A percentile compares a stretch with the other conserved stretches of the same genome.
phyloP scores from a whole-genome alignment of 2,797 vertebrate species.

The Hyperoplus lanceolatus region DNA sequence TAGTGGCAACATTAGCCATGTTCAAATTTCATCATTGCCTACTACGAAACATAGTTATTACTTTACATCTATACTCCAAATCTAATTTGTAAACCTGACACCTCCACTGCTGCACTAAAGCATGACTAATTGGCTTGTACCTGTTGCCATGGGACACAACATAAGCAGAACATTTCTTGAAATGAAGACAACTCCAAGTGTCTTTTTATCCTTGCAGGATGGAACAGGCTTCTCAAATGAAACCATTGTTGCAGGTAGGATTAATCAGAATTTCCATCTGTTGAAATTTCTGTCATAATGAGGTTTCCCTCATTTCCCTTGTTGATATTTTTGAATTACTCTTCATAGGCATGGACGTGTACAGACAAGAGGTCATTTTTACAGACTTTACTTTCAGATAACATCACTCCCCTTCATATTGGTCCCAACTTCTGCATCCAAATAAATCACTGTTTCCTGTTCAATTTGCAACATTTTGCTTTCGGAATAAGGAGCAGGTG shows the following conservation, averaged over 20 bases:
- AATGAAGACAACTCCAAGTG: neutral
- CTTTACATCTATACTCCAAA: neutral
- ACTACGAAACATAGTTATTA: neutral
- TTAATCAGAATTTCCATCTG: neutral
- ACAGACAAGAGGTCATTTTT: neutral
- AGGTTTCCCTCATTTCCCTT: neutral
- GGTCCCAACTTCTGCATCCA: neutral
- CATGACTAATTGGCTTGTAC: conserved; percentile 23
- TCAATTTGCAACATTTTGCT: neutral
- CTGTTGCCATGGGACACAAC: conserved; percentile 14
- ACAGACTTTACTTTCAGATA: neutral
- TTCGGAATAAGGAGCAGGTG: neutral
- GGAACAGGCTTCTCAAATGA: neutral
- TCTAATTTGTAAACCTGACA: conserved; percentile 23
- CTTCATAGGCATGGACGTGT: neutral
- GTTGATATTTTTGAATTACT: neutral
- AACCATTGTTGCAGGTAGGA: neutral
- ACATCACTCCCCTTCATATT: neutral
- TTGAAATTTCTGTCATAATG: neutral
- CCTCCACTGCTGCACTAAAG: neutral
- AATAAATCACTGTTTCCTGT: neutral
- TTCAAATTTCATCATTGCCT: neutral
- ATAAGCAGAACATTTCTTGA: neutral
- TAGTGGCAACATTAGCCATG: neutral
- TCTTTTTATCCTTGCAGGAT: neutral